A percentile compares a stretch with the other conserved stretches of the same genome.
Conservation (phyloP, 2,113 vertebrate species). For the Gnathonemus longibarbis region DNA sequence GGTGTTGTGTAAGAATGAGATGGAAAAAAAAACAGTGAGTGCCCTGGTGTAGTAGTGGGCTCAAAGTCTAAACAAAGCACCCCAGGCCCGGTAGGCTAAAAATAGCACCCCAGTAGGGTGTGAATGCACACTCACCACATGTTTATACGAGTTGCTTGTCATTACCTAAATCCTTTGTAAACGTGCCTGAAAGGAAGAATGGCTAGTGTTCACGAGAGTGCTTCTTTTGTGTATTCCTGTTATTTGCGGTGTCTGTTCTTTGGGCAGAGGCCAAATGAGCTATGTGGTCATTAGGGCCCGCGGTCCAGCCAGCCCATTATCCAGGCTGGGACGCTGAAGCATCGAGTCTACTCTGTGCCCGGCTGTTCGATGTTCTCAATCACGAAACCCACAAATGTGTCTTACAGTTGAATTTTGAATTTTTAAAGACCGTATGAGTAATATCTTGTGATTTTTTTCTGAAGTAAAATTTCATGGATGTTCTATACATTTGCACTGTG, state of each 20-base stretch:
- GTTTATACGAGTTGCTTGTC: constrained; percentile 38
- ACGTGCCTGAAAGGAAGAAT: constrained; percentile 33
- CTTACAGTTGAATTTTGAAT: neutral
- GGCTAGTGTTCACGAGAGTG: constrained; percentile 28
- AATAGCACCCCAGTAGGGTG: constrained; percentile 51
- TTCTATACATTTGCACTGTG: neutral
- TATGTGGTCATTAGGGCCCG: neutral
- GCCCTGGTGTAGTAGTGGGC: constrained; percentile 33
- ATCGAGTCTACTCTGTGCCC: neutral
- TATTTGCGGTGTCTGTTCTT: neutral
- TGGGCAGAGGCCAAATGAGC: neutral
- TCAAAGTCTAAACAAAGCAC: constrained; percentile 49
- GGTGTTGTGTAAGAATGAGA: constrained; percentile 26
- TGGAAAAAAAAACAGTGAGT: constrained; percentile 36
- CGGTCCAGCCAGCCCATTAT: neutral
- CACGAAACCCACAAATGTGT: neutral
- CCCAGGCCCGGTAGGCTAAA: constrained; percentile 42
- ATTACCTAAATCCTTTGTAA: constrained; percentile 43
- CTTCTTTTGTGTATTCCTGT: neutral
- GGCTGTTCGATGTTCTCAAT: neutral
- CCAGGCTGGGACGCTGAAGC: neutral
- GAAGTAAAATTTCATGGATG: neutral
- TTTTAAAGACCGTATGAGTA: neutral
- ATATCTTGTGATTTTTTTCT: neutral
- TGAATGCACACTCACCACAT: constrained; percentile 42